Conservation (phyloP, 2,113 vertebrate genomes). For the Seriola aureovittata region DNA sequence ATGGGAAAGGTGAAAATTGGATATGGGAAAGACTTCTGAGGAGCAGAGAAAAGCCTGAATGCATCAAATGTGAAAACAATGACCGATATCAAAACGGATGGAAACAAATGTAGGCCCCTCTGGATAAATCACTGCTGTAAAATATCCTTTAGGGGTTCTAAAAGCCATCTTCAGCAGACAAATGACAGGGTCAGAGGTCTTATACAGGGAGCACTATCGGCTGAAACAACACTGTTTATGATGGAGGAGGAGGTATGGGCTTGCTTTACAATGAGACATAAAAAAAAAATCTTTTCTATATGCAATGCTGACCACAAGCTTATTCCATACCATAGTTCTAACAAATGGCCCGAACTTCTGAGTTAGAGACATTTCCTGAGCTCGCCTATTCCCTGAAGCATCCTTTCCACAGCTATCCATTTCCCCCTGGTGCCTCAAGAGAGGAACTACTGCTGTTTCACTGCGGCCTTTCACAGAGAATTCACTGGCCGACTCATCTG, state of each 20-base stretch:
- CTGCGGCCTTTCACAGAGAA: conserved; percentile 37
- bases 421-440: conserved; percentile 86
- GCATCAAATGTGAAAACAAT: conserved; percentile 80
- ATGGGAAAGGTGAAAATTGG: conserved; percentile 79
- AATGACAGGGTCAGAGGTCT: conserved; percentile 77
- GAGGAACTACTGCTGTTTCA: conserved; percentile 79
- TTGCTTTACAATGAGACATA: conserved; percentile 46
- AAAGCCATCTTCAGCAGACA: conserved; percentile 69
- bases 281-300: conserved; percentile 33
- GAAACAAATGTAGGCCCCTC: conserved; percentile 65
- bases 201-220: conserved; percentile 56
- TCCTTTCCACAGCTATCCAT: conserved; percentile 84
- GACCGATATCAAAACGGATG: conserved; percentile 71
- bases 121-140: conserved; percentile 70
- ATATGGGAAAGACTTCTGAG: conserved; percentile 68
- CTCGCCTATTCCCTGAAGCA: conserved; percentile 72
- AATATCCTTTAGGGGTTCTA: conserved; percentile 72
- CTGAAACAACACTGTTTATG: conserved; percentile 60
- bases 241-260: conserved; percentile 51
- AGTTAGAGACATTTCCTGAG: conserved; percentile 53
- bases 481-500: conserved; percentile 37
- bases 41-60: conserved; percentile 66
- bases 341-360: conserved; percentile 54
- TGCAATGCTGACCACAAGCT: conserved; percentile 44
- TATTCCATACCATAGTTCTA: conserved; percentile 35